Base-by-base conservation (phyloP, 2,888 invertebrate genomes). In the Anarsia innoxiella region DNA sequence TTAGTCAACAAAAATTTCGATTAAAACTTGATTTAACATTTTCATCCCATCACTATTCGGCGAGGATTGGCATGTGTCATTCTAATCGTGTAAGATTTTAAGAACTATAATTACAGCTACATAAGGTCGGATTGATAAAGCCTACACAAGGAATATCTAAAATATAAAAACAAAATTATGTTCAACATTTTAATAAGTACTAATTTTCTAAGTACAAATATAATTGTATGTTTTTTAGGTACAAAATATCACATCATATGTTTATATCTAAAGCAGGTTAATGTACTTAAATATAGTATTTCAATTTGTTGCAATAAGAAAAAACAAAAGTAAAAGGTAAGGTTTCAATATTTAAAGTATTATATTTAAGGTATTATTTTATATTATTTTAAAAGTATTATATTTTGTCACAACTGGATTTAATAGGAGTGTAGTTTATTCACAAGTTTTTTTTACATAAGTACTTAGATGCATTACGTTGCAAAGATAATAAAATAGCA, bases 241-340 rank as follows among this genome's bases (percentile, higher is more conserved):
- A 65, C 68, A 69, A 68, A 67, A 71, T 76, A 77, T 76, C 77
- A 77, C 77, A 74, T 9, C n/a, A n/a, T 25, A 9, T 9, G 4
- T 25, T 4, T 25, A 25, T 35, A 36, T 10, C 27, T 23, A 34
- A 25, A 4, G 2, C n/a, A 25, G 8, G 32, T 27, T n/a, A n/a
- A 19, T 35, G 26, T 13, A 25, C 37, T 37, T 37, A 38, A 36
- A 16, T 28, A 10, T n/a, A 25, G 8, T 39, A 37, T 37, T 12
- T 12, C 3, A 26, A n/a, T 8, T 6, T n/a, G 2, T 10, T 9
- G n/a, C 26, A 6, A 6, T 26, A 5, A 10, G 26, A 26, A 26
- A 3, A 26, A 6, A 9, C 10, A 26, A 26, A n/a, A 26, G 4
- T 9, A 9, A n/a, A 8, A 3, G 3, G 26, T 9, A 9, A 9